A percentile compares a stretch with the other conserved stretches of the same genome.
Evolutionary conservation across 2,113 vertebrate genomes (phyloP).

Genomic region (Macaca nemestrina): DNA sequence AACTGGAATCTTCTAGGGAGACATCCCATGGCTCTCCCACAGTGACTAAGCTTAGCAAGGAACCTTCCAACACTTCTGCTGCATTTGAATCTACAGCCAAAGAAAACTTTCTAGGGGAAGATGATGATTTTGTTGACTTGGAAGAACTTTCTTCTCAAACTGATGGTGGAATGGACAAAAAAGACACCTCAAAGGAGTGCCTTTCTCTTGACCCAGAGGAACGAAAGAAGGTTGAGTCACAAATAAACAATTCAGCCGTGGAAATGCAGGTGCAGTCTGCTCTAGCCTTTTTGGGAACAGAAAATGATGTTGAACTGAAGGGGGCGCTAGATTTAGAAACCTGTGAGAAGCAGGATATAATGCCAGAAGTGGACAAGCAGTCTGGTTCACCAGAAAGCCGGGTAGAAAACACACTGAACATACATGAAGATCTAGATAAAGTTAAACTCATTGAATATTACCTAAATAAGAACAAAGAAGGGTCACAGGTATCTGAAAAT

Average conservation of each 20-base stretch:
- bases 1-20: slow-evolving; percentile 64
- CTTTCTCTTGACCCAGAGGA: slow-evolving; percentile 67
- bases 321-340: slow-evolving; percentile 82
- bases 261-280: slow-evolving; percentile 76
- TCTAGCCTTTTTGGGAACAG: slow-evolving; percentile 72
- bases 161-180: slow-evolving; percentile 68
- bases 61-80: slow-evolving; percentile 57
- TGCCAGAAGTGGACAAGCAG: slow-evolving; percentile 85
- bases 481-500: slow-evolving; percentile 76
- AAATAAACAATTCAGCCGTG: slow-evolving; percentile 64
- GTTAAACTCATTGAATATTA: slow-evolving; percentile 88
- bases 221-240: slow-evolving; percentile 72
- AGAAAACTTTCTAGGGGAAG: slow-evolving; percentile 80
- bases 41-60: slow-evolving; percentile 49
- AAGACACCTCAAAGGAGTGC: slow-evolving; percentile 71
- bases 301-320: slow-evolving; percentile 81
- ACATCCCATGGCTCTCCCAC: slow-evolving; percentile 46
- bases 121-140: slow-evolving; percentile 80
- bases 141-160: slow-evolving; percentile 74
- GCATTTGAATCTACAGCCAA: slow-evolving; percentile 77
- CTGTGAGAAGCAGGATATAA: slow-evolving; percentile 85
- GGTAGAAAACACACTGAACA: slow-evolving; percentile 79
- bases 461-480: slow-evolving; percentile 82
- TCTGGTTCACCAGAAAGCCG: slow-evolving; percentile 83
- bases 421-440: slow-evolving; percentile 85